Evolutionary conservation across 2,113 vertebrate genomes (phyloP).

Genomic region (Melanerpes aurifrons): DNA sequence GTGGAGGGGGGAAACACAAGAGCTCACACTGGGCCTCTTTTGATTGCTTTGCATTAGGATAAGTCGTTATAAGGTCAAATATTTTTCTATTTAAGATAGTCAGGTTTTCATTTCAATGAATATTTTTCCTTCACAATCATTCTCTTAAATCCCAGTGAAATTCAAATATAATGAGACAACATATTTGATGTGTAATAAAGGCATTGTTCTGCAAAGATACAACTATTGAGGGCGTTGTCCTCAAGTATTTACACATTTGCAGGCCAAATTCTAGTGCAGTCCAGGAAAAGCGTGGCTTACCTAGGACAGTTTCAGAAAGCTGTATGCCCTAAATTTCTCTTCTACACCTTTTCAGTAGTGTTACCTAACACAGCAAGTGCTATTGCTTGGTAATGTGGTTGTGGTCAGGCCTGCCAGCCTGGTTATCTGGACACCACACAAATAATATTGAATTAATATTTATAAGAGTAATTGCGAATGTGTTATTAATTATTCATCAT

Average conservation of each 20-base stretch:
- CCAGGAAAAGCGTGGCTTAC: not conserved
- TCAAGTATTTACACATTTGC: not conserved
- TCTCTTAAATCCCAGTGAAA: not conserved
- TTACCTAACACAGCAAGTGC: not conserved
- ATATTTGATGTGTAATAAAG: not conserved
- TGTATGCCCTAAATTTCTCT: fast-evolving
- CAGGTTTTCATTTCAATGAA: not conserved
- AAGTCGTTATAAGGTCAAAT: not conserved
- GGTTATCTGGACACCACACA: not conserved
- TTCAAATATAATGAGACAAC: not conserved
- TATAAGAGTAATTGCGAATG: not conserved
- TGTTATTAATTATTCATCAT: not conserved
- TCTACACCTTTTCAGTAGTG: not conserved
- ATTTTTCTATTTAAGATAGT: not conserved
- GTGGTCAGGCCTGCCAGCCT: not conserved
- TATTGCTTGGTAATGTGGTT: not conserved
- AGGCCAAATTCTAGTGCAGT: not conserved
- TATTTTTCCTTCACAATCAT: not conserved
- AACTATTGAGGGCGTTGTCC: not conserved
- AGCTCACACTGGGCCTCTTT: not conserved
- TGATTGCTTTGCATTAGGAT: not conserved
- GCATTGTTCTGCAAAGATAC: not conserved
- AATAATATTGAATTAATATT: not conserved
- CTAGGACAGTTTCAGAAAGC: not conserved
- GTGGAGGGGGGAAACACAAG: not conserved